A percentile compares a stretch with the other conserved stretches of the same genome.
Conservation (phyloP, 2,113 vertebrate genomes). For the Epinephelus fuscoguttatus region DNA sequence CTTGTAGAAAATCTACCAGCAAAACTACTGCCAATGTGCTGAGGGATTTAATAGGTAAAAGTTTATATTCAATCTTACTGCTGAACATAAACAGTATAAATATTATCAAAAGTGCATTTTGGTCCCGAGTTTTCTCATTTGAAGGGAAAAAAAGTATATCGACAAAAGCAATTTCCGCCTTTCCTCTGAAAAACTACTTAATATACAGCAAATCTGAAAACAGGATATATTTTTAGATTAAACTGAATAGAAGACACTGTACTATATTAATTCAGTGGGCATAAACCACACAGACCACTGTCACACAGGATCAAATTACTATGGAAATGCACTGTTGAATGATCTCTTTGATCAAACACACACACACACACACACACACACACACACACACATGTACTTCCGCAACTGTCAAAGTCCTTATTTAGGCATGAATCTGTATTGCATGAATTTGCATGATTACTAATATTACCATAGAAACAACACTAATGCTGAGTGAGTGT, state of each 20-base stretch:
- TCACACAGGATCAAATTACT: slow-evolving; percentile 78
- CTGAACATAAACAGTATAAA: neutral
- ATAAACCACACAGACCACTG: slow-evolving; percentile 67
- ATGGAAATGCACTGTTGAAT: slow-evolving; percentile 82
- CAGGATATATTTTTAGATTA: slow-evolving; percentile 46
- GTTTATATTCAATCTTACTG: neutral
- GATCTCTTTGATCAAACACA: slow-evolving; percentile 76
- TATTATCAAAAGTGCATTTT: slow-evolving; percentile 5
- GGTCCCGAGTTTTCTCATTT: neutral
- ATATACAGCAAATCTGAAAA: slow-evolving; percentile 40
- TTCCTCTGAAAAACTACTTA: slow-evolving; percentile 37
- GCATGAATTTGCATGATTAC: slow-evolving; percentile 82
- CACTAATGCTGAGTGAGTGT: slow-evolving; percentile 66
- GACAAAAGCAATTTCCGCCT: slow-evolving; percentile 29
- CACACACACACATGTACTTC: slow-evolving; percentile 46
- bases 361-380: slow-evolving; percentile 13
- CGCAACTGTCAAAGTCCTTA: slow-evolving; percentile 74
- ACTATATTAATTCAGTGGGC: slow-evolving; percentile 56
- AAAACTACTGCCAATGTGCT: neutral
- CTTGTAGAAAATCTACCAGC: neutral
- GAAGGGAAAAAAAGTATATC: neutral
- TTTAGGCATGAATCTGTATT: slow-evolving; percentile 76
- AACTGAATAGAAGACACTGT: slow-evolving; percentile 40
- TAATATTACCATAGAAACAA: slow-evolving; percentile 83
- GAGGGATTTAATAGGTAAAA: neutral